Conservation (phyloP, 2,113 vertebrate species). For the Paedocypris sp. region DNA sequence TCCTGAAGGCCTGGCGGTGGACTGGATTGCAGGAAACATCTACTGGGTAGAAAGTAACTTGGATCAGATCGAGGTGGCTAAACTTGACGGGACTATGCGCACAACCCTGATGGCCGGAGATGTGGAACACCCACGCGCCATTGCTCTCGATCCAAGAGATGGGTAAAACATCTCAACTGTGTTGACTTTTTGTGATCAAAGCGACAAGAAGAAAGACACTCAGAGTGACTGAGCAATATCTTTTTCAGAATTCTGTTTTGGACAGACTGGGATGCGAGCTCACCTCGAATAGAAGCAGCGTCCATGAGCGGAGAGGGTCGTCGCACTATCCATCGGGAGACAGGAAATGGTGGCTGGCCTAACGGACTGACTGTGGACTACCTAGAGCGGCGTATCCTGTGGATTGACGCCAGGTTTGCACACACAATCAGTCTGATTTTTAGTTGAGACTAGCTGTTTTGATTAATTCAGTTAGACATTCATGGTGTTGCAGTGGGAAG, state of each 20-base stretch:
- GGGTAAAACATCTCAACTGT: slow-evolving; percentile 59
- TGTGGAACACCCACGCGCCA: slow-evolving; percentile 89
- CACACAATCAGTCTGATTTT: not conserved
- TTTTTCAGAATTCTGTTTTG: slow-evolving; percentile 81
- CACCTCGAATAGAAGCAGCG: slow-evolving; percentile 88
- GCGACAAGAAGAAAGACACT: not conserved
- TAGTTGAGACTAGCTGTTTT: too few relatives aligned
- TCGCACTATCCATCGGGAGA: slow-evolving; percentile 88
- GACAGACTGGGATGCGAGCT: slow-evolving; percentile 94
- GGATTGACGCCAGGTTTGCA: slow-evolving; percentile 88
- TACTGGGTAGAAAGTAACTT: slow-evolving; percentile 99
- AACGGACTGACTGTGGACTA: slow-evolving; percentile 95
- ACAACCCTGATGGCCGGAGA: slow-evolving; percentile 89
- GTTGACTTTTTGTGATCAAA: not conserved
- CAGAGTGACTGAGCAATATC: not conserved
- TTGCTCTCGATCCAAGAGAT: slow-evolving; percentile 86
- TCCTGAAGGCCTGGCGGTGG: slow-evolving; percentile 87
- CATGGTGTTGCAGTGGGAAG: too few relatives aligned
- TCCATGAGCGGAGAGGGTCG: slow-evolving; percentile 91
- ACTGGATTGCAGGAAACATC: slow-evolving; percentile 98
- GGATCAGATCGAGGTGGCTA: slow-evolving; percentile 97
- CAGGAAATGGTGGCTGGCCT: slow-evolving; percentile 87
- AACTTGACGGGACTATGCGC: slow-evolving; percentile 85
- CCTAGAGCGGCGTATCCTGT: slow-evolving; percentile 88
- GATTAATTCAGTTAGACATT: too few relatives aligned